Evolutionary conservation across 2,113 vertebrate species (phyloP).

Genomic region (Oreochromis tanganicae): DNA sequence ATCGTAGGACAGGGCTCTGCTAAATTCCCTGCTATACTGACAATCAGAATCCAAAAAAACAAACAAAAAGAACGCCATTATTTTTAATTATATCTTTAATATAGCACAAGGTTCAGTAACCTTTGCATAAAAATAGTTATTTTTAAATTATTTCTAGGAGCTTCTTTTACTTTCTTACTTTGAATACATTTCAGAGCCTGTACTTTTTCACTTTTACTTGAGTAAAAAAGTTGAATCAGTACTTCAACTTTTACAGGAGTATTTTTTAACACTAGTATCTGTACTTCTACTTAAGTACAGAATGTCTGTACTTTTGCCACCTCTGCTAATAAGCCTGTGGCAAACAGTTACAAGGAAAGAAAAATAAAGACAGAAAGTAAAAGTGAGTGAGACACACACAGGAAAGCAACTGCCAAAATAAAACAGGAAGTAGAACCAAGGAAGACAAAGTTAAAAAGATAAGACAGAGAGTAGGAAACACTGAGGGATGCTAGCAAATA

Average conservation of each 20-base stretch:
- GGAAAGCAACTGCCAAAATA: background rate
- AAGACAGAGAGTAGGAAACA: background rate
- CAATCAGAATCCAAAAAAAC: background rate
- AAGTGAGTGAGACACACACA: background rate
- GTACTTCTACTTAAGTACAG: background rate
- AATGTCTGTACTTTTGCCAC: background rate
- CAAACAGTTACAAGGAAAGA: background rate
- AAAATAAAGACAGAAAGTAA: background rate
- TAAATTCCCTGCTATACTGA: background rate
- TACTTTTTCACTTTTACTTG: background rate
- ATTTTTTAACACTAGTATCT: background rate
- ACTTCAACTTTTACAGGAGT: background rate
- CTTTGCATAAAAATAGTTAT: background rate
- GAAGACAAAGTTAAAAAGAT: background rate
- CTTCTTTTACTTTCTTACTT: background rate
- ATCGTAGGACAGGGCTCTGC: background rate
- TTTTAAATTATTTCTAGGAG: background rate
- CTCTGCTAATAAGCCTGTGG: background rate
- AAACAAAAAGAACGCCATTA: background rate
- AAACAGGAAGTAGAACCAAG: background rate
- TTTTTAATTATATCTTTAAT: background rate
- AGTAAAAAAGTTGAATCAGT: background rate
- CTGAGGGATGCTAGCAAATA: background rate
- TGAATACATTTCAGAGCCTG: background rate
- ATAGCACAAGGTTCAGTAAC: background rate